phyloP scores from a whole-genome alignment of 2,888 invertebrate genomes.

The Pammene aurita region DNA sequence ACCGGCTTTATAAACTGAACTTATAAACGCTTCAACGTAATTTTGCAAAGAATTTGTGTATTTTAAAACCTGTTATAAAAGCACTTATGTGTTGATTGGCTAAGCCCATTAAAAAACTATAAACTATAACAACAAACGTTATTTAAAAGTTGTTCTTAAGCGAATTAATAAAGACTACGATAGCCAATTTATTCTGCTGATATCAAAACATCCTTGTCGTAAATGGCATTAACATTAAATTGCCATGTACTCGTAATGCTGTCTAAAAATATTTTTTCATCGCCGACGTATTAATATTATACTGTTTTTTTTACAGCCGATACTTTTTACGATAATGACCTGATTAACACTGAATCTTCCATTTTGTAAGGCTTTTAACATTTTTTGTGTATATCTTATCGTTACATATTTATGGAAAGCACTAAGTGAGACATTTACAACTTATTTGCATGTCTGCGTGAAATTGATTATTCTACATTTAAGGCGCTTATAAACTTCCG shows the following conservation, averaged over 20 bases:
- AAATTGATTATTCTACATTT: constrained; percentile 16
- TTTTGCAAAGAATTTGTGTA: no score
- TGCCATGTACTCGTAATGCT: not conserved
- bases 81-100: not conserved
- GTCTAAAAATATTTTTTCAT: constrained; percentile 20
- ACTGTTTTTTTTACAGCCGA: not conserved
- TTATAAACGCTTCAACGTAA: no score
- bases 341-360: constrained; percentile 36
- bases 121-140: not conserved
- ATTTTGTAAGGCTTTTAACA: constrained; percentile 20
- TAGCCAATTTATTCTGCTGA: not conserved
- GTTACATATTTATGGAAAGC: constrained; percentile 22
- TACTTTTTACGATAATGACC: constrained; percentile 33
- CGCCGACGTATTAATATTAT: constrained; percentile 10
- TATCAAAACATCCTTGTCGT: constrained; percentile 24
- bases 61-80: not conserved
- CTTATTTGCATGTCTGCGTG: constrained; percentile 26
- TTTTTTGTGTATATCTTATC: constrained; percentile 19
- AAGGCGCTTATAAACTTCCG: constrained; percentile 17
- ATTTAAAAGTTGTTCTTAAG: no score
- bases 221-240: constrained; percentile 20
- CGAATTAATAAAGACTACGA: not conserved
- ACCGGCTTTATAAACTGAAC: no score
- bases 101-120: constrained; percentile 7
- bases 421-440: constrained; percentile 37